These are phyloP conservation scores for Arrhopalites spinosus DNA, from an alignment of 2,888 invertebrate genomes.

Conservation along the genomic window DNA sequence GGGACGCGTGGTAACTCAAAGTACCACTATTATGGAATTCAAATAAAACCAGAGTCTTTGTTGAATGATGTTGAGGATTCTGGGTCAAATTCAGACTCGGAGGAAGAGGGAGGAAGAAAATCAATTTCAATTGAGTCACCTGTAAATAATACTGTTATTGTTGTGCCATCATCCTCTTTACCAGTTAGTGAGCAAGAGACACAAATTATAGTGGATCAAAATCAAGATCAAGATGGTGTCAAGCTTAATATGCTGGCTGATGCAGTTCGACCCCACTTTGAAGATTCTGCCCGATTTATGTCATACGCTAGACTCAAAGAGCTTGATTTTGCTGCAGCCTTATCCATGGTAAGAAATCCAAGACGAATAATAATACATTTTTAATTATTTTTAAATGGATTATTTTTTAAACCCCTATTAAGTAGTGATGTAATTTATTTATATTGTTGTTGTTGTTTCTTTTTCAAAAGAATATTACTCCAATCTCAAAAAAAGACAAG, in stretches of 20 bases:
- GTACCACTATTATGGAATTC: constrained; percentile 99
- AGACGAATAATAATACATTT: not conserved
- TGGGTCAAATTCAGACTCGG: constrained; percentile 6
- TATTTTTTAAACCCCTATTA: too few species aligned
- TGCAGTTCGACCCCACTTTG: constrained; percentile 13
- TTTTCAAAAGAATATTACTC: constrained; percentile 19
- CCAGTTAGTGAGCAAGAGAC: too few species aligned
- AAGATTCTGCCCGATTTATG: not conserved
- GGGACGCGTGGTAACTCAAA: constrained; percentile 98
- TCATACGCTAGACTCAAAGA: constrained; percentile 2
- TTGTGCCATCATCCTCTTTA: too few species aligned
- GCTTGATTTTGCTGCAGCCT: constrained; percentile 12
- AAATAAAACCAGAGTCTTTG: constrained; percentile 86
- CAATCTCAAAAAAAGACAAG: constrained; percentile 19
- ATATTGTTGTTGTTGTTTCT: not conserved
- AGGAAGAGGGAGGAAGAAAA: not conserved
- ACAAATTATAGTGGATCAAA: constrained; percentile 6
- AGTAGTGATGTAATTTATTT: not conserved
- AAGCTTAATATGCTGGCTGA: constrained; percentile 20
- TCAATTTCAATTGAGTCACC: too few species aligned
- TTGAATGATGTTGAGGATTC: constrained; percentile 64
- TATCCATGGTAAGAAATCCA: constrained; percentile 8
- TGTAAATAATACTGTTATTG: not conserved
- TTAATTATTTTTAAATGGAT: too few species aligned
- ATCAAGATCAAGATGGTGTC: too few species aligned